phyloP scores from a whole-genome alignment of 2,113 vertebrate genomes.

The Gopherus flavomarginatus region DNA sequence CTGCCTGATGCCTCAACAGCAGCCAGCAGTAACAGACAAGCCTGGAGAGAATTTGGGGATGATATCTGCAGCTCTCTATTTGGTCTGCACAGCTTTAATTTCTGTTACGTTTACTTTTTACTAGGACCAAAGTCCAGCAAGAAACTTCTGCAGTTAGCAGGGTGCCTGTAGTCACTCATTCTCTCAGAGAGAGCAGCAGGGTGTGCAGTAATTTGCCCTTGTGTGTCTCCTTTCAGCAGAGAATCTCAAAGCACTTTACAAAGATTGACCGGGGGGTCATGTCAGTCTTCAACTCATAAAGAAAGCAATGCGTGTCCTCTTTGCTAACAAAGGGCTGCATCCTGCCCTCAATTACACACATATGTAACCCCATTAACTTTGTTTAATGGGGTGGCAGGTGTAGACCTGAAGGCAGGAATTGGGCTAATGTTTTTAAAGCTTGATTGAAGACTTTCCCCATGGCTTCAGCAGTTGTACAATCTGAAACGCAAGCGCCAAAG shows the following conservation, averaged over 20 bases:
- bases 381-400: not conserved
- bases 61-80: not conserved
- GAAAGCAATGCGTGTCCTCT: not conserved
- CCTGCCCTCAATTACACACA: not conserved
- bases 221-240: not conserved
- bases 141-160: not conserved
- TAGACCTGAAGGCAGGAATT: not conserved
- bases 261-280: not conserved
- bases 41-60: not conserved
- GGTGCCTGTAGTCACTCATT: not conserved
- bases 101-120: not conserved
- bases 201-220: rapidly evolving
- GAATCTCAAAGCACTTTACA: not conserved
- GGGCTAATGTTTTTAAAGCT: not conserved
- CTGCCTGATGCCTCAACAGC: not conserved
- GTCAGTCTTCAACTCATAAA: not conserved
- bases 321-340: not conserved
- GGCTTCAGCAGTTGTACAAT: not conserved
- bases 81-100: not conserved
- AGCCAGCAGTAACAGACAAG: not conserved
- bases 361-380: rapidly evolving
- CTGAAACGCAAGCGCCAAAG: not conserved
- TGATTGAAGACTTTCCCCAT: not conserved
- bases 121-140: not conserved
- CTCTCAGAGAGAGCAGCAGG: not conserved